Conservation (phyloP, 2,797 vertebrate species). For the Aselliscus stoliczkanus region DNA sequence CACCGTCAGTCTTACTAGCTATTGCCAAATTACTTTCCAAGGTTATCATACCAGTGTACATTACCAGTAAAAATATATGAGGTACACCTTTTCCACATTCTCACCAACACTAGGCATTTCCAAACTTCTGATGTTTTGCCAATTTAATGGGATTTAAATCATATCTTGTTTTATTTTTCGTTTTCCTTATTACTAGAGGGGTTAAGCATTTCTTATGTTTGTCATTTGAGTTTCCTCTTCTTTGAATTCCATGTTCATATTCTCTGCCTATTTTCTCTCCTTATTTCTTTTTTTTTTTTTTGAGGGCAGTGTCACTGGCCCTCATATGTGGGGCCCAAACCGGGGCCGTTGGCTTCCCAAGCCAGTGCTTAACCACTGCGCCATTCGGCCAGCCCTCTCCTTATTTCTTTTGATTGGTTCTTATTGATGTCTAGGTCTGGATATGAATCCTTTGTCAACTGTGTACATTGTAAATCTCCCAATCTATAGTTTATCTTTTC, state of each 20-base stretch:
- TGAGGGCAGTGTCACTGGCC: too few species aligned
- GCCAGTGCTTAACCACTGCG: too few species aligned
- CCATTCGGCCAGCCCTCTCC: too few species aligned
- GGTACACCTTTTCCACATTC: neutral
- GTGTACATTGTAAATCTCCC: neutral
- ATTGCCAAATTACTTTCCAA: neutral
- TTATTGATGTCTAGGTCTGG: neutral
- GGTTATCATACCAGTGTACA: neutral
- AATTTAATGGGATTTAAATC: neutral
- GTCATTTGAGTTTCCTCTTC: neutral
- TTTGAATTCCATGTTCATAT: neutral
- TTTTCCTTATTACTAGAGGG: neutral
- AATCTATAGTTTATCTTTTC: neutral
- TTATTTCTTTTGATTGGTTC: slow-evolving; percentile 12
- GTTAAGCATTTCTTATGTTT: neutral
- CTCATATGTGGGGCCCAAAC: too few species aligned
- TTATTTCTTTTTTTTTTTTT: slow-evolving; percentile 33
- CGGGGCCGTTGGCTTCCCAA: too few species aligned
- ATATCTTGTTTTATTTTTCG: neutral
- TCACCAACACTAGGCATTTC: neutral
- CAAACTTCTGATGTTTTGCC: neutral
- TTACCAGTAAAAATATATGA: neutral
- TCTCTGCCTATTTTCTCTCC: neutral
- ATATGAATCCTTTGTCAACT: neutral
- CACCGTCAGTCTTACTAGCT: neutral